Evolutionary conservation across 2,888 invertebrate species (phyloP).

Genomic region (Athalia circularis): DNA sequence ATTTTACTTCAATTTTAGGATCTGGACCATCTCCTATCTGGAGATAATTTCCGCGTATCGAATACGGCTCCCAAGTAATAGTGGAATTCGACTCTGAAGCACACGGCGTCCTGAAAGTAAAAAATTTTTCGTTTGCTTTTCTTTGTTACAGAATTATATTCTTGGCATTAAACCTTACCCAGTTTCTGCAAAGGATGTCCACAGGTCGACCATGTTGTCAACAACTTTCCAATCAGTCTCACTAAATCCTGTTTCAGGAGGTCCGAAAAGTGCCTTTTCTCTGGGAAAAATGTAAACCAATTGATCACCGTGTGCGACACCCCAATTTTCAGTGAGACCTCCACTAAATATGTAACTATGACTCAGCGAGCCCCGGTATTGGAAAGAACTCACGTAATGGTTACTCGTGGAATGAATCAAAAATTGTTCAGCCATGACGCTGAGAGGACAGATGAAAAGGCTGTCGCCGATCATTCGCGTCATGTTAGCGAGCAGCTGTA

Average conservation of each 20-base stretch:
- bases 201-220: constrained; percentile 1
- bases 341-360: constrained; percentile 2
- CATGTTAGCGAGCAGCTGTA: constrained; percentile 9
- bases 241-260: not conserved
- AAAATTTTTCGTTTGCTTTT: not conserved
- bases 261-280: not conserved
- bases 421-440: not conserved
- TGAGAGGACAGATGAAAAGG: not conserved
- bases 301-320: constrained; percentile 75
- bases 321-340: constrained; percentile 42
- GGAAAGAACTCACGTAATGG: constrained; percentile 51
- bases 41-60: not conserved
- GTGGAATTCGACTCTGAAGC: not conserved
- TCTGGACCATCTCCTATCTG: constrained; percentile 13
- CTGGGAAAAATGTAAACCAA: constrained; percentile 69
- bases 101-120: constrained; percentile 1
- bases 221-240: not conserved
- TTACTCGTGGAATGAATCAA: constrained; percentile 32
- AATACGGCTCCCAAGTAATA: constrained; percentile 15
- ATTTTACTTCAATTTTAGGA: not conserved
- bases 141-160: not conserved
- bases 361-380: constrained; percentile 53
- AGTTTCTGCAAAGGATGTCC: constrained; percentile 12
- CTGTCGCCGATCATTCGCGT: not conserved
- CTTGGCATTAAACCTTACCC: not conserved